These are phyloP conservation scores for Hippocampus comes DNA, from an alignment of 2,113 vertebrate genomes.

Conservation along the genomic window DNA sequence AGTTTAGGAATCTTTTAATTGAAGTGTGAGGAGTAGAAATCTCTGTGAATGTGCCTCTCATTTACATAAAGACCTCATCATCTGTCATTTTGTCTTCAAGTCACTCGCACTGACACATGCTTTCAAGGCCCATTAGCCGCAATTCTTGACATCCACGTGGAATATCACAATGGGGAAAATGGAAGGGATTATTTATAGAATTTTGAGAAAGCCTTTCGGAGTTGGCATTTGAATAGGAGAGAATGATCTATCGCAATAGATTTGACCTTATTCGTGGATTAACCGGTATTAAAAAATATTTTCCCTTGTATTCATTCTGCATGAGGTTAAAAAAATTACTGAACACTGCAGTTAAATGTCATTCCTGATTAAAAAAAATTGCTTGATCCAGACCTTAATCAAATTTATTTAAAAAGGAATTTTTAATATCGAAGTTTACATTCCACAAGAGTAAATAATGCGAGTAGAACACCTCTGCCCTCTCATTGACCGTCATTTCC, in stretches of 20 bases:
- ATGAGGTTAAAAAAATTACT: background rate
- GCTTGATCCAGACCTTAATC: background rate
- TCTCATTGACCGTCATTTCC: no score
- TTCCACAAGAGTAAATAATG: no score
- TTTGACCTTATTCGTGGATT: conserved; percentile 31
- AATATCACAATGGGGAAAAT: conserved; percentile 6
- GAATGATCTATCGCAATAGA: conserved; percentile 14
- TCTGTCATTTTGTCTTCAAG: conserved; percentile 10
- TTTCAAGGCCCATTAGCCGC: background rate
- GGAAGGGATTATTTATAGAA: conserved; percentile 33
- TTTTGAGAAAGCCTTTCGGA: conserved; percentile 16
- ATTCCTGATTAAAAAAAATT: no score
- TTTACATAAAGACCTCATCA: background rate
- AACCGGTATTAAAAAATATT: conserved; percentile 5
- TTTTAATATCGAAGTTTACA: no score
- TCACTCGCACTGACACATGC: background rate
- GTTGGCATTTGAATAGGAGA: conserved; percentile 18
- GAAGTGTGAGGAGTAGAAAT: background rate
- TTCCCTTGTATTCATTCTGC: conserved; percentile 31
- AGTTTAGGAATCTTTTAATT: background rate
- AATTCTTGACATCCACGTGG: conserved; percentile 31
- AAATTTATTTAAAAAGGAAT: no score
- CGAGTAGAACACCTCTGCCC: no score
- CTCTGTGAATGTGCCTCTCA: conserved; percentile 12
- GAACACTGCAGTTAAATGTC: background rate